These are phyloP conservation scores for Amorpha juglandis DNA, from an alignment of 2,888 invertebrate species.

Conservation along the genomic window DNA sequence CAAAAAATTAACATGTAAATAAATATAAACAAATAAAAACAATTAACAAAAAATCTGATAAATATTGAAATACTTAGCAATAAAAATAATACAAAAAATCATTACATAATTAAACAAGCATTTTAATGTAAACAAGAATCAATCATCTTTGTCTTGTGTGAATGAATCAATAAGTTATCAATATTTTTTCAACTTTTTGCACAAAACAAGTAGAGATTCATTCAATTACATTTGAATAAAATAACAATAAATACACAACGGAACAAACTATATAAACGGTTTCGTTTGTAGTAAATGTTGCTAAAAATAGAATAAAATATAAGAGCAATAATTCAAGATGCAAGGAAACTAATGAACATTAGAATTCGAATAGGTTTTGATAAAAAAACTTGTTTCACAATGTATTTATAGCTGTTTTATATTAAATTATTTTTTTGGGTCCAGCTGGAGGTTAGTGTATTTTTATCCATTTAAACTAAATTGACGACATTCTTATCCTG, in stretches of 20 bases:
- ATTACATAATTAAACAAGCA: neutral
- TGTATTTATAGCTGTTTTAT: neutral
- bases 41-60: neutral
- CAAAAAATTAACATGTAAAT: too few species aligned
- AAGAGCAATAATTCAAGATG: neutral
- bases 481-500: too few species aligned
- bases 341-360: neutral
- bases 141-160: neutral
- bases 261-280: neutral
- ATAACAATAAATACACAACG: constrained; percentile 2
- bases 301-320: neutral
- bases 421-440: neutral
- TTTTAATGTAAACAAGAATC: neutral
- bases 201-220: neutral
- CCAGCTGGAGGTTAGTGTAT: neutral
- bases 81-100: neutral
- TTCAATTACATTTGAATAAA: neutral
- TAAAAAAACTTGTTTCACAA: neutral
- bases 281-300: neutral
- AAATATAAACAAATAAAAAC: too few species aligned
- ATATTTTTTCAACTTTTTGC: neutral
- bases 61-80: neutral
- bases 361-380: neutral
- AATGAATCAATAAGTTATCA: neutral
- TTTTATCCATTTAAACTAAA: too few species aligned